A percentile compares a stretch with the other conserved stretches of the same genome.
Evolutionary conservation across 1,140 invertebrate species (phyloP).

Genomic region (Dreissena polymorpha): DNA sequence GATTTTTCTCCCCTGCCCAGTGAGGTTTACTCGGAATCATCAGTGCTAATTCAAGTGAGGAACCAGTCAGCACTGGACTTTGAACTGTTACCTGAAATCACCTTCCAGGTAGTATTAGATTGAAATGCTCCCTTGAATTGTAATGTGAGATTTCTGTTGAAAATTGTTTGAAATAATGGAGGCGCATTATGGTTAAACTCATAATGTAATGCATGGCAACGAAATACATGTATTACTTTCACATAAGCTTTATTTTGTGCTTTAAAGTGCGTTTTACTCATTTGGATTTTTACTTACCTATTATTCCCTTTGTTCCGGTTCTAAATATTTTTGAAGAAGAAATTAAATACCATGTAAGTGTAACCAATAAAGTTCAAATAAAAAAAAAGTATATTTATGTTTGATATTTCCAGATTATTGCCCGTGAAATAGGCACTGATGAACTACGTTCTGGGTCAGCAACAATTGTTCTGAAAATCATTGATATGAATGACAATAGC

Average conservation of each 20-base stretch:
- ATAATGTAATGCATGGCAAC: not conserved
- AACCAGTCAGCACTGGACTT: conserved; percentile 91
- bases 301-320: no score
- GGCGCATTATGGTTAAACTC: not conserved
- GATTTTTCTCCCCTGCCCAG: conserved; percentile 94
- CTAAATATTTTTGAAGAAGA: no score
- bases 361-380: no score
- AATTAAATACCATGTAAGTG: no score
- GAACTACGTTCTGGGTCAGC: conserved; percentile 86
- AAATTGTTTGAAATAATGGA: not conserved
- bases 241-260: no score
- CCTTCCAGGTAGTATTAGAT: conserved; percentile 80
- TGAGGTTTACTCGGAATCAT: conserved; percentile 94
- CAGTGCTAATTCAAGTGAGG: conserved; percentile 94
- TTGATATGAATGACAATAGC: conserved; percentile 56
- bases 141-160: not conserved
- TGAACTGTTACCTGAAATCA: conserved; percentile 88
- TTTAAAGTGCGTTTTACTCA: no score
- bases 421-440: conserved; percentile 88
- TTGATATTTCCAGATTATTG: conserved; percentile 83
- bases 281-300: no score
- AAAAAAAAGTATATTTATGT: not conserved
- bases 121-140: not conserved
- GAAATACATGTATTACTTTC: no score
- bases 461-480: conserved; percentile 40